These are phyloP conservation scores for Sepioteuthis lessoniana DNA, from an alignment of 2,888 invertebrate genomes.

Conservation along the genomic window DNA sequence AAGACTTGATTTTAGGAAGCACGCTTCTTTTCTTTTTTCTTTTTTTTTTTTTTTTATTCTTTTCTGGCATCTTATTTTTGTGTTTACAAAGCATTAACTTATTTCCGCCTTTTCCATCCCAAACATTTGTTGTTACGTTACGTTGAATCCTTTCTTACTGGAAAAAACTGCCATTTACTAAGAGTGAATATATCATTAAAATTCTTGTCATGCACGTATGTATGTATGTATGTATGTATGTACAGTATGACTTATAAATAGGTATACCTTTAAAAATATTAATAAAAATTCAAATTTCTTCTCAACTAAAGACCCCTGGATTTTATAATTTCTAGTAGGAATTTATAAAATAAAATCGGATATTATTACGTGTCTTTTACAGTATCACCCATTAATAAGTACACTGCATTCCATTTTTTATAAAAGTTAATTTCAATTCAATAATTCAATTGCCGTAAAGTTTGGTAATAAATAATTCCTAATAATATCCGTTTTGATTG, in stretches of 20 bases:
- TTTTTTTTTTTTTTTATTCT: neutral
- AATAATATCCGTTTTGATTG: no score
- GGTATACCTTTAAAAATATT: neutral
- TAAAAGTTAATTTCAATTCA: no score
- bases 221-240: no score
- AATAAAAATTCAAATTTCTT: neutral
- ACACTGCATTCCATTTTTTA: no score
- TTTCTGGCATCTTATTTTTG: neutral
- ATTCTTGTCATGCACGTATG: neutral
- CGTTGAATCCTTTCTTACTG: neutral
- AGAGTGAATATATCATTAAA: neutral
- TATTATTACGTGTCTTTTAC: no score
- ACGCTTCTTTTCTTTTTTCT: neutral
- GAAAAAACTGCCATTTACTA: neutral
- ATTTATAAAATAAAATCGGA: no score
- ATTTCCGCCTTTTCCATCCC: neutral
- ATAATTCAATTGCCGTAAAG: no score
- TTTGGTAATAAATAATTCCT: no score
- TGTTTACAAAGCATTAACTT: neutral
- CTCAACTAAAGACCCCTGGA: no score
- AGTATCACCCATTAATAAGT: no score
- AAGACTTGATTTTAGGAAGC: neutral
- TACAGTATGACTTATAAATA: neutral
- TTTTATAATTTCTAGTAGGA: no score
- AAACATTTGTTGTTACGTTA: neutral